Percentiles rank a stretch among this genome's conserved stretches.
These are phyloP conservation scores for Odontothrips loti DNA, from an alignment of 2,888 invertebrate genomes.

Conservation along the genomic window DNA sequence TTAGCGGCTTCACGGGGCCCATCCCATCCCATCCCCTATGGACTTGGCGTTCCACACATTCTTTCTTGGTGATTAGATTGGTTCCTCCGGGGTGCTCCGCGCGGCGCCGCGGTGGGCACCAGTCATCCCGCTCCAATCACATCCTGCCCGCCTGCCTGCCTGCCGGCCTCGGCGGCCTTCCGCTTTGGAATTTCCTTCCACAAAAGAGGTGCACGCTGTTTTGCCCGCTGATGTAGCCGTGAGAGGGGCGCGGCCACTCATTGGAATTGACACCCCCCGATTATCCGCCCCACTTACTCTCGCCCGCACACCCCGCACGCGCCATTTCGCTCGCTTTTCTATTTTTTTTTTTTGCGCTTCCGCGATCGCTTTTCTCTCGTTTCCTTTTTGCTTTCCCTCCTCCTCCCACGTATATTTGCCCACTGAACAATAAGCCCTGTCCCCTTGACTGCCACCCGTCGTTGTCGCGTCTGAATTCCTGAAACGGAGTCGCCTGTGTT, in stretches of 20 bases:
- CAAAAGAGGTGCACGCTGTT: background rate
- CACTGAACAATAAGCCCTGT: too few relatives aligned
- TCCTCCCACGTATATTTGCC: too few relatives aligned
- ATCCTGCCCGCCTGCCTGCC: background rate
- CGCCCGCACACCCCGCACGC: too few relatives aligned
- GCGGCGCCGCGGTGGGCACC: background rate
- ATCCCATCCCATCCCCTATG: too few relatives aligned
- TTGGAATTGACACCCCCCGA: background rate
- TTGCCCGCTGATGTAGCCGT: background rate
- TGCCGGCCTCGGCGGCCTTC: background rate
- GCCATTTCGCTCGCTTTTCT: too few relatives aligned
- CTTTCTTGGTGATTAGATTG: conserved; percentile 16
- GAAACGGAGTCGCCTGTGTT: too few relatives aligned
- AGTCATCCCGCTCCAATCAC: conserved; percentile 1
- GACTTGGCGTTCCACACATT: conserved; percentile 4
- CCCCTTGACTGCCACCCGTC: too few relatives aligned
- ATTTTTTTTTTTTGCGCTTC: too few relatives aligned
- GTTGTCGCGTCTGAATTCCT: too few relatives aligned
- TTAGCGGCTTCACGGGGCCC: background rate
- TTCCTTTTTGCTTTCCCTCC: too few relatives aligned
- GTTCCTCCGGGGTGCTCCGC: background rate
- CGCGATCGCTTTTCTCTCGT: too few relatives aligned
- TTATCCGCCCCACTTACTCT: background rate
- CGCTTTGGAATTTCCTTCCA: too few relatives aligned
- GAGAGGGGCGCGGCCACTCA: background rate